Percentiles rank a stretch among this genome's conserved stretches.
Evolutionary conservation across 2,113 vertebrate genomes (phyloP).

Genomic region (Raja brachyura): DNA sequence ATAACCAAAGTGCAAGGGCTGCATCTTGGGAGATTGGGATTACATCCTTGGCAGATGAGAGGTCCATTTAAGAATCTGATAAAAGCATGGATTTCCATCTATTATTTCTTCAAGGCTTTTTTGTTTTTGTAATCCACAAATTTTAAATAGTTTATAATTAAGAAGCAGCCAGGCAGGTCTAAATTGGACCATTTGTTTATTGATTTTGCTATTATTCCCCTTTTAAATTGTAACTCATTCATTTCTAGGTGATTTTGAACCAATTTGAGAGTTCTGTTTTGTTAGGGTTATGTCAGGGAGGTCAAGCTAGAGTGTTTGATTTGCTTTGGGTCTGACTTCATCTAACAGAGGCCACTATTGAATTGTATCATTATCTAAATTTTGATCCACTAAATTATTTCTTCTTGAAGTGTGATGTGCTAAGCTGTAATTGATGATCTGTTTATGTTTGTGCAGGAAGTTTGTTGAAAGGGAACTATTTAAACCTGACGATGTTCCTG

Average conservation of each 20-base stretch:
- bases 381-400: not conserved
- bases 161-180: not conserved
- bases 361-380: not conserved
- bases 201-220: not conserved
- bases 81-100: not conserved
- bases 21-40: too few species aligned
- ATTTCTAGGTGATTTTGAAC: not conserved
- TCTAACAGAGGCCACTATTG: too few species aligned
- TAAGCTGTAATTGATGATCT: not conserved
- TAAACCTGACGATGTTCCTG: constrained; percentile 69
- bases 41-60: too few species aligned
- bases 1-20: too few species aligned
- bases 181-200: not conserved
- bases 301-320: not conserved
- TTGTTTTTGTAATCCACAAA: not conserved
- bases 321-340: not conserved
- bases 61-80: too few species aligned
- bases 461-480: constrained; percentile 79
- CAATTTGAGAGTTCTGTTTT: not conserved
- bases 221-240: not conserved
- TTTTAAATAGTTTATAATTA: not conserved
- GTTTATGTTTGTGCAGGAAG: constrained; percentile 53
- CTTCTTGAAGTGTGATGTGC: not conserved
- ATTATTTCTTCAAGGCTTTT: not conserved
- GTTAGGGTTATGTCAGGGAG: too few species aligned